A percentile compares a stretch with the other conserved stretches of the same genome.
These are phyloP conservation scores for Gopherus flavomarginatus DNA, from an alignment of 2,113 vertebrate genomes.

Conservation along the genomic window DNA sequence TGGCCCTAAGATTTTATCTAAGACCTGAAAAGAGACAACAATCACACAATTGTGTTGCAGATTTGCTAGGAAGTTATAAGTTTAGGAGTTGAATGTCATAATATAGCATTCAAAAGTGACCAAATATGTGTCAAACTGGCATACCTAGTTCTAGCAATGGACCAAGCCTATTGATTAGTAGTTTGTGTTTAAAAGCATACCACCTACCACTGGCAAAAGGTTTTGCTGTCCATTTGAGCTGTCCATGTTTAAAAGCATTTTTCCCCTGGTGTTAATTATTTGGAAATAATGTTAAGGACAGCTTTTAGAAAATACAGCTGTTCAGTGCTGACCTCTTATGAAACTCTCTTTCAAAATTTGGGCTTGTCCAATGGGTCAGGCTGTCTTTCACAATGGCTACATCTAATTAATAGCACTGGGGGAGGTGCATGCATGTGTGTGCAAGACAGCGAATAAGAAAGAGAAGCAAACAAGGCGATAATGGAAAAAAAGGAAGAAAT, in stretches of 20 bases:
- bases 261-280: neutral
- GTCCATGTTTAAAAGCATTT: neutral
- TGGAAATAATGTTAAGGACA: neutral
- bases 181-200: neutral
- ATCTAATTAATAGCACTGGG: too few relatives aligned
- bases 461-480: fast-evolving
- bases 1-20: neutral
- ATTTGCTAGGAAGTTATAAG: neutral
- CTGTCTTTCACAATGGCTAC: neutral
- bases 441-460: neutral
- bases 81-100: neutral
- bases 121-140: neutral
- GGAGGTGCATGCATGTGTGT: neutral
- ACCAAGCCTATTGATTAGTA: neutral
- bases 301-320: neutral
- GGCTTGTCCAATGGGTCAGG: neutral
- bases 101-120: neutral
- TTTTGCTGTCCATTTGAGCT: neutral
- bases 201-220: neutral
- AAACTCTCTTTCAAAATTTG: neutral
- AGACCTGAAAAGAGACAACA: neutral
- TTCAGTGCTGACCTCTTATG: neutral
- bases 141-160: neutral
- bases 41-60: neutral
- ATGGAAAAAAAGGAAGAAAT: neutral